Evolutionary conservation across 2,888 invertebrate genomes (phyloP), one percentile per base, ranked within the genome.

Genomic region (Piscicola geometra): DNA sequence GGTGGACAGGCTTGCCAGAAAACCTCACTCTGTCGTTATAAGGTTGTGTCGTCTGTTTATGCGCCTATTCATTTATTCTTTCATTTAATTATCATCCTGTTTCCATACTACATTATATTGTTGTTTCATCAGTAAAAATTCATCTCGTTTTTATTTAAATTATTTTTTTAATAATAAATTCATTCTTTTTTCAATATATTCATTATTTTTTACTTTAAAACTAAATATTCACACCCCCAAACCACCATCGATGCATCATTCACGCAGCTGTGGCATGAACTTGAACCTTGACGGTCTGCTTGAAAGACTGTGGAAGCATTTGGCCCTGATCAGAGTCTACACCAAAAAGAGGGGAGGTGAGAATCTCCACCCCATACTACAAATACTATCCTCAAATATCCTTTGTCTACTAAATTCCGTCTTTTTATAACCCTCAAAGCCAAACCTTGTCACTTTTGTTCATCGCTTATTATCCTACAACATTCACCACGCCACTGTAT

Each of bases 261-360:
- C 68, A 74, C 75, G 72, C 86, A 97, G 97, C 87, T 99, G 99
- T 87, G 98, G 99, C 86, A 94, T 99, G 96, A 94, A 94, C 86
- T 88, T 99, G 74, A 99, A 99, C 87, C 87, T 99, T 84, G 99
- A 99, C 86, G 97, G 90, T 85, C 88, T 99, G 79, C 86, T 98
- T 83, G 93, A 94, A 83, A 90, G 89, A 0, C 87, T 98, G 35
- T 99, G 99, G 99, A 94, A 96, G 83, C 91, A 93, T 82, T 88
- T 99, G 78, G 91, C 93, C 28, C 89, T 99, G 56, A 94, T 99
- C 83, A 88, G 97, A 81, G 93, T 99, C 0, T 99, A 97, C 87
- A 99, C 99, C 50, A 99, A 99, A 88, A 99, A 98, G 86, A 94
- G 98, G 0, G 99, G 98, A 81, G 83, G 86, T 86, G 81, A 81